Evolutionary conservation across 2,888 invertebrate species (phyloP).

Genomic region (Acleris sparsana): DNA sequence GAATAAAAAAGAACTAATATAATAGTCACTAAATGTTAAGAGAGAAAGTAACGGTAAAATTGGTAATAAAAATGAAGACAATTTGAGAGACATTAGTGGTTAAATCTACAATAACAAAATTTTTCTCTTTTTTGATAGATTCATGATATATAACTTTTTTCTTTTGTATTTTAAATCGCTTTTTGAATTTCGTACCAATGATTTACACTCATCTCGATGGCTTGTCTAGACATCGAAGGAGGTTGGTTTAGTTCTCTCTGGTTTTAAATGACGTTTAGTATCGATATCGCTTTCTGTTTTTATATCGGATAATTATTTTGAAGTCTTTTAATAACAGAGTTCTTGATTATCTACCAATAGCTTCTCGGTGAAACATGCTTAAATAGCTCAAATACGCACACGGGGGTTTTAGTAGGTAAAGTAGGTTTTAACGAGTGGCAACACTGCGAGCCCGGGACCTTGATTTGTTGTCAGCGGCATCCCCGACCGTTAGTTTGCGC

Average conservation of each 20-base stretch:
- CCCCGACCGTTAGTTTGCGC: constrained; percentile 57
- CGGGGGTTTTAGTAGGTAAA: constrained; percentile 8
- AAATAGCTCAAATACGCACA: too few relatives aligned
- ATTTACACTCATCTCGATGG: constrained; percentile 75
- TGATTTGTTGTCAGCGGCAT: constrained; percentile 36
- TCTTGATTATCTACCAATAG: too few relatives aligned
- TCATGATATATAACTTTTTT: constrained; percentile 67
- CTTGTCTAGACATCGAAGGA: constrained; percentile 43
- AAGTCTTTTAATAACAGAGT: too few relatives aligned
- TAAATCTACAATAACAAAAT: constrained; percentile 81
- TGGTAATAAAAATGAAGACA: constrained; percentile 79
- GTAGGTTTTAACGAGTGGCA: constrained; percentile 17
- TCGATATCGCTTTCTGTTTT: too few relatives aligned
- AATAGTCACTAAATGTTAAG: constrained; percentile 76
- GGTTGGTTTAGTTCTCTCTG: constrained; percentile 21
- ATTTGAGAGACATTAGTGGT: constrained; percentile 79
- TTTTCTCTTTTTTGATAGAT: constrained; percentile 80
- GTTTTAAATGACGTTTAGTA: neutral
- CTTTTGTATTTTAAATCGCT: constrained; percentile 74
- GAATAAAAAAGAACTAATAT: constrained; percentile 71
- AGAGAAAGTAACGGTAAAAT: constrained; percentile 76
- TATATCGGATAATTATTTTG: neutral
- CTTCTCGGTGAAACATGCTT: too few relatives aligned
- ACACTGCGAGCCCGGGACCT: constrained; percentile 27
- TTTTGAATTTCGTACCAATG: constrained; percentile 74